Conservation (phyloP, 2,888 invertebrate genomes). For the Caenorhabditis macrosperma region DNA sequence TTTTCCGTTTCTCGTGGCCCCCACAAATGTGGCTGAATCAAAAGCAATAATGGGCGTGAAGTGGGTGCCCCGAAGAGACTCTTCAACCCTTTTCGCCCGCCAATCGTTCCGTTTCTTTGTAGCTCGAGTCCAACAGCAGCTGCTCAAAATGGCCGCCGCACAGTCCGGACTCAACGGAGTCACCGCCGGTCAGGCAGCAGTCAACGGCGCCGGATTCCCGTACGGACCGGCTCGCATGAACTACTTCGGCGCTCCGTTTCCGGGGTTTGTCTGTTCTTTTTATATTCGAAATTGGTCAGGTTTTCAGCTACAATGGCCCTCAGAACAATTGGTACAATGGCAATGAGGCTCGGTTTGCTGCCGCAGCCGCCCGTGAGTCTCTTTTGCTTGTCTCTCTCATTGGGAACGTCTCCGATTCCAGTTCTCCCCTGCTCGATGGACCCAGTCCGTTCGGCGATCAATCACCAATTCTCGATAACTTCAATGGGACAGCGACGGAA, state of each 20-base stretch:
- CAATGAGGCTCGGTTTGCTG: conserved; percentile 63
- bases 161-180: conserved; percentile 27
- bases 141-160: conserved; percentile 70
- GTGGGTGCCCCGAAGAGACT: conserved; percentile 42
- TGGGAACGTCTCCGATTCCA: conserved; percentile 20
- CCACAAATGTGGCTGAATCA: conserved; percentile 30
- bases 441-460: conserved; percentile 63
- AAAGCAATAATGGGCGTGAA: conserved; percentile 54
- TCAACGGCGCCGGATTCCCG: conserved; percentile 13
- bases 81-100: conserved; percentile 23
- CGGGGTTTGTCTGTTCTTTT: not conserved
- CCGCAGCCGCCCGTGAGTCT: conserved; percentile 62
- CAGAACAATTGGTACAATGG: conserved; percentile 64
- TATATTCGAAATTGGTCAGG: not conserved
- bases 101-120: conserved; percentile 23
- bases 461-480: conserved; percentile 52
- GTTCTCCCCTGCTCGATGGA: conserved; percentile 66
- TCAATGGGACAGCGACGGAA: conserved; percentile 69
- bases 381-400: not conserved
- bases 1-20: not conserved
- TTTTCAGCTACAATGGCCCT: conserved; percentile 50
- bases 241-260: conserved; percentile 32
- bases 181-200: not conserved
- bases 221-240: conserved; percentile 22
- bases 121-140: conserved; percentile 70